These are phyloP conservation scores for Hydra vulgaris DNA, from an alignment of 30 jellyfish, hydroid and myxozoan genomes.

Conservation along the genomic window DNA sequence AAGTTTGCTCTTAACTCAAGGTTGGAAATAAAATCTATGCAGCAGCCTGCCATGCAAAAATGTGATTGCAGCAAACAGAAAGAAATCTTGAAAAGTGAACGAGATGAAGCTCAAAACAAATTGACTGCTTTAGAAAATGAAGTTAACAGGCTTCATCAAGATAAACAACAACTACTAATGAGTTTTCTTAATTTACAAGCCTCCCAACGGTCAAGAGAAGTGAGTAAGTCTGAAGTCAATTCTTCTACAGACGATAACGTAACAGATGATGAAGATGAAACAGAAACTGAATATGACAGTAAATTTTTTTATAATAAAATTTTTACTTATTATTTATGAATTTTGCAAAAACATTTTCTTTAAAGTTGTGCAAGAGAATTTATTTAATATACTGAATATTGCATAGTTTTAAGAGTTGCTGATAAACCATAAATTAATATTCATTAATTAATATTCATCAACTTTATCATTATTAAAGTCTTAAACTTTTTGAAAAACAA, in stretches of 20 bases:
- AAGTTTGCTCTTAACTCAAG: constrained; percentile 90
- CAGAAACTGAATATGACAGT: constrained; percentile 70
- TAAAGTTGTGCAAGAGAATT: no score
- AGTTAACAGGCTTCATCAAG: constrained; percentile 86
- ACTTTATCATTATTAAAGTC: no score
- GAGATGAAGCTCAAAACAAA: constrained; percentile 49
- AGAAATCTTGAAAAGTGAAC: constrained; percentile 56
- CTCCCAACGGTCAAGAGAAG: constrained; percentile 81
- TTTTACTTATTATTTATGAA: neutral
- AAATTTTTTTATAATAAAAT: neutral
- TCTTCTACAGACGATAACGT: constrained; percentile 47
- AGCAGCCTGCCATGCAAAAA: constrained; percentile 23
- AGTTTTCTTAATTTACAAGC: constrained; percentile 95
- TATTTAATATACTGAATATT: no score
- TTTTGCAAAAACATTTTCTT: neutral
- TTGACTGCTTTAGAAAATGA: constrained; percentile 75
- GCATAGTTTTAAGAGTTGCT: no score
- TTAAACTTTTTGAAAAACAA: no score
- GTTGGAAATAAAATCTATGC: constrained; percentile 73
- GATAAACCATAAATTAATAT: no score
- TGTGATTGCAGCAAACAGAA: constrained; percentile 83
- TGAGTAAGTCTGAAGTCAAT: constrained; percentile 50
- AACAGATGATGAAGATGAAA: constrained; percentile 63
- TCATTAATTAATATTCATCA: no score
- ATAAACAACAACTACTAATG: constrained; percentile 87